These are phyloP conservation scores for Idaea dimidiata DNA, from an alignment of 2,888 invertebrate genomes.

Conservation along the genomic window DNA sequence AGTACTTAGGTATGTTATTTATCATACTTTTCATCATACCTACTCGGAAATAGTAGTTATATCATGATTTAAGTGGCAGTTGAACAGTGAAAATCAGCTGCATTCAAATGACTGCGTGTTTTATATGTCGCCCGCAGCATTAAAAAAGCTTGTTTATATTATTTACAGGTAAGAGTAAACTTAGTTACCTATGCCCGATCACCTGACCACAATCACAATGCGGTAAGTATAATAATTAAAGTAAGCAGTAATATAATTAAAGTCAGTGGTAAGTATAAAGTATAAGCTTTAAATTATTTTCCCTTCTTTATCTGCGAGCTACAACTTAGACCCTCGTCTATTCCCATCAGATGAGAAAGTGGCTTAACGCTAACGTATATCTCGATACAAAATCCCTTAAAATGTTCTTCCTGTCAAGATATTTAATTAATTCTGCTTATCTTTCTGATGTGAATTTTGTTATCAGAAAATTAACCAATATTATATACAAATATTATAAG, in stretches of 20 bases:
- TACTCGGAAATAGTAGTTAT: slow-evolving; percentile 3
- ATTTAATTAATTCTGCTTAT: not conserved
- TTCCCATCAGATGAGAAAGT: not conserved
- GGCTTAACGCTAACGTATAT: not conserved
- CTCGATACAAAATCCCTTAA: not conserved
- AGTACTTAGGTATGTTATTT: not conserved
- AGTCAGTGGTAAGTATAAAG: no score
- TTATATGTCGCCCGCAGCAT: not conserved
- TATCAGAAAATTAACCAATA: not conserved
- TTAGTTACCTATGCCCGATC: not conserved
- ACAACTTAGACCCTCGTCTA: not conserved
- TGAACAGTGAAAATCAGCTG: not conserved
- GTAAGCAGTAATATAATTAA: no score
- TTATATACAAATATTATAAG: not conserved
- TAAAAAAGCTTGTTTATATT: not conserved
- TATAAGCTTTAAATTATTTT: not conserved
- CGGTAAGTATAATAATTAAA: no score
- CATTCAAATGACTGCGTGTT: not conserved
- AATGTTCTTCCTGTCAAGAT: not conserved
- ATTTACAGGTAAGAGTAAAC: not conserved
- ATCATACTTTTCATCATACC: not conserved
- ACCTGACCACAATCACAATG: not conserved
- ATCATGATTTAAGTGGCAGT: not conserved
- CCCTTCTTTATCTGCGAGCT: not conserved
- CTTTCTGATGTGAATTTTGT: not conserved